phyloP scores from a whole-genome alignment of 35 echinoderm and acorn worm species.

The Apostichopus californicus region DNA sequence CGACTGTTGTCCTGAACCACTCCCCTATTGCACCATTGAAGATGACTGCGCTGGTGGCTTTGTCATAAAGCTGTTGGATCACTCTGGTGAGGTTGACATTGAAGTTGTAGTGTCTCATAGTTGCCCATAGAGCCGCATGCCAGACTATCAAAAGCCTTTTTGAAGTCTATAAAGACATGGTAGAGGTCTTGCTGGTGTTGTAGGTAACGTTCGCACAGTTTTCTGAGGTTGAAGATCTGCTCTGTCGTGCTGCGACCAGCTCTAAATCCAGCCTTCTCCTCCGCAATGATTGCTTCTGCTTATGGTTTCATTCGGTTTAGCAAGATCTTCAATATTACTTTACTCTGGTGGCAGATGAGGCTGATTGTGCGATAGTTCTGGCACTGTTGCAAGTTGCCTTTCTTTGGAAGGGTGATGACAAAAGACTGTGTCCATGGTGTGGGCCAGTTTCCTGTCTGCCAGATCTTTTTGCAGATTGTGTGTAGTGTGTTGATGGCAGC shows the following conservation, averaged over 20 bases:
- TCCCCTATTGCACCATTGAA: conserved; percentile 7
- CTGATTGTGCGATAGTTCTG: conserved; percentile 61
- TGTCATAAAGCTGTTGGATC: background rate
- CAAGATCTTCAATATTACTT: conserved; percentile 3
- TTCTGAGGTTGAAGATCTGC: conserved; percentile 17
- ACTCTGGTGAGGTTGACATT: no score
- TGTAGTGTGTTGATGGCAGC: conserved; percentile 15
- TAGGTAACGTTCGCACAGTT: conserved; percentile 26
- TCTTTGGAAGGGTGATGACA: conserved; percentile 64
- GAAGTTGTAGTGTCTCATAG: no score
- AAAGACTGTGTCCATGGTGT: conserved; percentile 59
- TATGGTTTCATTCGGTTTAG: conserved; percentile 51
- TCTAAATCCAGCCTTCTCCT: background rate
- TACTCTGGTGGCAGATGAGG: conserved; percentile 25
- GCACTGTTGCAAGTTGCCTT: conserved; percentile 64
- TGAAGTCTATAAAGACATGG: conserved; percentile 43
- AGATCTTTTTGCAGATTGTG: conserved; percentile 67
- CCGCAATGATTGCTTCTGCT: conserved; percentile 29
- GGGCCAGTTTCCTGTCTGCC: conserved; percentile 51
- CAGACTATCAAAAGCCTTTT: conserved; percentile 20
- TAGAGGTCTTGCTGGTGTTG: conserved; percentile 36
- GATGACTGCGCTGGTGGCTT: conserved; percentile 37
- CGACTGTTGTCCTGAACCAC: no score
- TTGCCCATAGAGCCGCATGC: no score
- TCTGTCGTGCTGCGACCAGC: conserved; percentile 45